Percentiles rank a stretch among this genome's conserved stretches.
Evolutionary conservation across 2,888 invertebrate species (phyloP).

Genomic region (Rotaria magnacalcarata): DNA sequence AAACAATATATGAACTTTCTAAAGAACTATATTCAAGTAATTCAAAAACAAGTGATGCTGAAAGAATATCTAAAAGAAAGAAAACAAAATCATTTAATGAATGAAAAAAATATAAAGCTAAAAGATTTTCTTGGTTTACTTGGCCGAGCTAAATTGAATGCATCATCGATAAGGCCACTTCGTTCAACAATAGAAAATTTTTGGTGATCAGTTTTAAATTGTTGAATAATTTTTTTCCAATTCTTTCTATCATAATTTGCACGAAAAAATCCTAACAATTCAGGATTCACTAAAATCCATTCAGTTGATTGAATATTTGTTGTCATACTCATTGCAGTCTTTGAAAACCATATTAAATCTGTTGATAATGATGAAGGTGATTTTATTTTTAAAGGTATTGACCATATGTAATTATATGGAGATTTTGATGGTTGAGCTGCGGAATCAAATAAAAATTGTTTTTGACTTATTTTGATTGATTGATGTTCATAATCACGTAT

Average conservation of each 20-base stretch:
- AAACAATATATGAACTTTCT: neutral
- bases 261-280: conserved; percentile 43
- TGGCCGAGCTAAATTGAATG: conserved; percentile 48
- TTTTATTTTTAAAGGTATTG: conserved; percentile 34
- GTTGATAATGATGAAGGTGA: neutral
- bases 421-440: conserved; percentile 27
- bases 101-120: neutral
- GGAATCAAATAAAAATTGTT: conserved; percentile 39
- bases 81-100: neutral
- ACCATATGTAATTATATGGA: conserved; percentile 36
- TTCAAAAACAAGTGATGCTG: neutral
- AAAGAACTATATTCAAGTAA: neutral
- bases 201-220: conserved; percentile 54
- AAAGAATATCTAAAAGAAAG: neutral
- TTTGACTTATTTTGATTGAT: conserved; percentile 26
- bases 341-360: neutral
- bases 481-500: neutral
- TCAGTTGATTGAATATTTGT: neutral
- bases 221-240: conserved; percentile 40
- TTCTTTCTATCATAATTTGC: conserved; percentile 44
- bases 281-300: conserved; percentile 41
- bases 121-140: neutral
- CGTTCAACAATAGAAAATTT: conserved; percentile 54
- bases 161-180: conserved; percentile 43
- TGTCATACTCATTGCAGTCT: neutral